Base-by-base conservation (phyloP, 2,113 vertebrate species). In the Centropristis striata region DNA sequence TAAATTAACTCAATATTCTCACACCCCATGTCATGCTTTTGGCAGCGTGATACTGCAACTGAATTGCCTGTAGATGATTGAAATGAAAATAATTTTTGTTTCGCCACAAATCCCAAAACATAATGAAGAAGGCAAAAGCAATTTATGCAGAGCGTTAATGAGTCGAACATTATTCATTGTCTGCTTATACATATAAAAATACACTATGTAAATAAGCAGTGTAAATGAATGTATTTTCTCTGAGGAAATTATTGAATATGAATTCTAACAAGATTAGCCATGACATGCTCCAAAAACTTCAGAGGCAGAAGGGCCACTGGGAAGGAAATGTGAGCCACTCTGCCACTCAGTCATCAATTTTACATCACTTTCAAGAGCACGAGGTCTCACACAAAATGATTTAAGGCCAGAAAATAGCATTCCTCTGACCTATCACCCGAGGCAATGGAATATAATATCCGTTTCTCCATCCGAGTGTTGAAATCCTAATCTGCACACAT, bases 311-410 rank as follows among this genome's bases (percentile, higher is more conserved):
- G 25, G 70, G 65, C 73, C 51, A 67, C 41, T 49, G 84, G 59
- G 74, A 77, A 42, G 78, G 79, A 83, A 90, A 90, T 80, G 83
- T 83, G 80, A 85, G 77, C 65, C 27, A 50, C 80, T 83, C 78
- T 88, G 80, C 80, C 85, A 86, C 63, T 85, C 83, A 63, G 57
- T 86, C 90, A 90, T 91, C 84, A 76, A 88, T 91, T 91, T 88
- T 86, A 86, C 85, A 93, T 92, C 77, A 16, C 51, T 76, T 82
- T 89, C 69, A 58, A 60, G 79, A 85, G 84, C 65, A 67, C 64
- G 61, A 54, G 78, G 74, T 86, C 83, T 81, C 78, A 49, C 32
- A 57, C 74, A 88, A 75, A 88, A 90, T 75, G 87, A 92, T 87
- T 92, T 90, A 91, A 74, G 46, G 51, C 67, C 76, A 65, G 77